Evolutionary conservation across 2,797 vertebrate genomes (phyloP).

Genomic region (Loriculus beryllinus): DNA sequence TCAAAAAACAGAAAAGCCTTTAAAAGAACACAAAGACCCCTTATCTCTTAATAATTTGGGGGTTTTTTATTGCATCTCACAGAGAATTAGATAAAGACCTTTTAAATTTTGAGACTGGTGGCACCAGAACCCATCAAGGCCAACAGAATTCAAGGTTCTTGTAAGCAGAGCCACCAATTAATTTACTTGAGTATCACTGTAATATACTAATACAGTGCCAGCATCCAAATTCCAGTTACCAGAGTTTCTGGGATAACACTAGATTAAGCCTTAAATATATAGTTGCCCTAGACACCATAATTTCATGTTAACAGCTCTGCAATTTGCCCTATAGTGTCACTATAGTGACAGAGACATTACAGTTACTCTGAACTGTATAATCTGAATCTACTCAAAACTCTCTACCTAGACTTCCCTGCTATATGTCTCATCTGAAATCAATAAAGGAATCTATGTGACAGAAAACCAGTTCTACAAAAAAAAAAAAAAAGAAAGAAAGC

Average conservation of each 20-base stretch:
- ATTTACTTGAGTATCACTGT: neutral
- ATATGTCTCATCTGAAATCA: neutral
- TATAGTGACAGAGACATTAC: neutral
- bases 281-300: neutral
- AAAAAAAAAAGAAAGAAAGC: neutral
- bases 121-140: neutral
- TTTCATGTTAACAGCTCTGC: neutral
- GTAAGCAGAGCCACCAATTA: neutral
- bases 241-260: neutral
- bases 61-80: neutral
- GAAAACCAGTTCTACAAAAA: neutral
- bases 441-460: neutral
- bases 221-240: neutral
- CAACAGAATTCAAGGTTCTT: neutral
- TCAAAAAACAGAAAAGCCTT: neutral
- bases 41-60: neutral
- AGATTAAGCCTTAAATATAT: neutral
- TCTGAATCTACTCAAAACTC: neutral
- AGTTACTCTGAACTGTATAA: neutral
- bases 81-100: neutral
- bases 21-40: neutral
- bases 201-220: neutral
- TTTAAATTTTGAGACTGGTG: neutral
- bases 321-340: neutral
- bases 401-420: neutral